Evolutionary conservation across 1,140 invertebrate genomes (phyloP), one percentile per base, ranked within the genome.

Genomic region (Propsilocerus akamusi): DNA sequence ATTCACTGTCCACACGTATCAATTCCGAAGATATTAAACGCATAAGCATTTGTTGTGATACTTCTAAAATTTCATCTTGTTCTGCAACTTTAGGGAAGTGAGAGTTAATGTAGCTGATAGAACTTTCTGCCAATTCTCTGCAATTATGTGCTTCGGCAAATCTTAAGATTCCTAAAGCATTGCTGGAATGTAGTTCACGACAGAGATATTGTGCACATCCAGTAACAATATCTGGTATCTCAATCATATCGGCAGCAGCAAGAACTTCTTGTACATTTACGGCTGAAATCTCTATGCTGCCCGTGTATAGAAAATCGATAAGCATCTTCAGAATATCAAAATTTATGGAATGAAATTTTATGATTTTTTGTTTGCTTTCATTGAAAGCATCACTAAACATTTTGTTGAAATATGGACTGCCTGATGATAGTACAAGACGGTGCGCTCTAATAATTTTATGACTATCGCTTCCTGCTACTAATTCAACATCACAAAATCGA

Each of bases 141-240:
- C 86, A 89, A 64, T 89, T 88, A 68, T 95, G 89, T 53, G 82
- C 83, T 69, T 93, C 86, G 52, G 91, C 88, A 77, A 96, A 95
- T 67, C 86, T 86, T 60, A 58, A 68, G 67, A 90, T 86, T 58
- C 90, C 90, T 59, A 96, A 77, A 25, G 86, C 87, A 75, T 97
- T 97, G 46, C 80, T 80, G 50, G 82, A 77, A 70, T 93, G 84
- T 32, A 96, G 68, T 69, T 96, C 87, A 56, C 85, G 79, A 59
- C 83, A 83, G 37, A 96, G 72, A 69, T 86, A 95, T 54, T 85
- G 79, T 54, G 86, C 85, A 66, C 92, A 96, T 10, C 84, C 82
- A 53, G 78, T 72, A 24, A 95, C 84, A 26, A 94, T 78, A 67
- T 91, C 86, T 53, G 78, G 75, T 20, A 93, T 64, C 66, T 94